Conservation (phyloP, 1,140 invertebrate species). For the Cydia fagiglandana region DNA sequence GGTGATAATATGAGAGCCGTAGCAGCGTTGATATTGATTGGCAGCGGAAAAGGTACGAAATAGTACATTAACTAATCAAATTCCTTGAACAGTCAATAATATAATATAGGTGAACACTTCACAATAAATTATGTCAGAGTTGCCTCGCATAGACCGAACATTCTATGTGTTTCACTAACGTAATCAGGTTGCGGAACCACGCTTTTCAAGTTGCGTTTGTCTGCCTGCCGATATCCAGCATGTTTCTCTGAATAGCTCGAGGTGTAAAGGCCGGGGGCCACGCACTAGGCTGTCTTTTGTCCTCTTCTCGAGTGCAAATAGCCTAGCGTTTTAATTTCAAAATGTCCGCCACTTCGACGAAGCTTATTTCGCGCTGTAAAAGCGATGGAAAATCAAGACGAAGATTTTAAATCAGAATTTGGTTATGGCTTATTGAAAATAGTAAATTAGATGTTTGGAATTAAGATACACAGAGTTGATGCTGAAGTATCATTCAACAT, state of each 20-base stretch:
- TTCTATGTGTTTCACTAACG: too few relatives aligned
- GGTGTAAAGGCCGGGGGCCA: slow-evolving; percentile 41
- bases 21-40: too few relatives aligned
- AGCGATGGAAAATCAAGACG: slow-evolving; percentile 4
- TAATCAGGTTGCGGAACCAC: neutral
- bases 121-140: too few relatives aligned
- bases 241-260: slow-evolving; percentile 33
- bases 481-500: too few relatives aligned
- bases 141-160: too few relatives aligned
- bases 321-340: slow-evolving; percentile 61
- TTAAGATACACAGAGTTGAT: too few relatives aligned
- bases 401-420: neutral
- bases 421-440: neutral
- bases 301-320: slow-evolving; percentile 58
- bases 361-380: slow-evolving; percentile 22
- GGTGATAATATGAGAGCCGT: too few relatives aligned
- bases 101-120: too few relatives aligned
- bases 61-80: too few relatives aligned
- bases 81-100: too few relatives aligned
- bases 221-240: neutral
- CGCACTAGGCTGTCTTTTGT: slow-evolving; percentile 48
- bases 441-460: neutral
- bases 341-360: slow-evolving; percentile 38
- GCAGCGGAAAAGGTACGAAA: too few relatives aligned
- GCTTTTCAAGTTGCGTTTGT: neutral